phyloP scores from a whole-genome alignment of 2,888 invertebrate genomes.

The Scaeva pyrastri region DNA sequence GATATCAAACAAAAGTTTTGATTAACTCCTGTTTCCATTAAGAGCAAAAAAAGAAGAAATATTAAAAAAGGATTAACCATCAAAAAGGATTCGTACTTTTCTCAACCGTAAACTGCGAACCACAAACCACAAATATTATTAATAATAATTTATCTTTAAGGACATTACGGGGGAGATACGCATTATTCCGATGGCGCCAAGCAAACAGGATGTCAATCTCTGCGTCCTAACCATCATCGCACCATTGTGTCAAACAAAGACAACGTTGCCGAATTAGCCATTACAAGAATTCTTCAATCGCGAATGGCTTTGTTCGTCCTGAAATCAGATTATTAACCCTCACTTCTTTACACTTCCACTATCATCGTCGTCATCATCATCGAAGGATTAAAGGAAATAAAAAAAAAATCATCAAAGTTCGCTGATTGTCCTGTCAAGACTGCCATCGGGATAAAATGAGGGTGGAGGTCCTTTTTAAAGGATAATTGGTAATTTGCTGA shows the following conservation, averaged over 20 bases:
- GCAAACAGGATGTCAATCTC: constrained; percentile 73
- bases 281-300: constrained; percentile 69
- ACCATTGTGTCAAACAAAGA: constrained; percentile 48
- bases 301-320: constrained; percentile 65
- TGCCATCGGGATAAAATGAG: background rate
- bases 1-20: constrained; percentile 53
- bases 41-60: constrained; percentile 15
- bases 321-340: constrained; percentile 73
- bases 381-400: constrained; percentile 52
- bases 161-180: constrained; percentile 27
- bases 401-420: constrained; percentile 68
- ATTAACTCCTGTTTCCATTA: constrained; percentile 66
- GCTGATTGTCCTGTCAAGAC: constrained; percentile 42
- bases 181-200: constrained; percentile 64
- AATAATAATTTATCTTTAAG: constrained; percentile 73
- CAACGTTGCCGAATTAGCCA: constrained; percentile 68
- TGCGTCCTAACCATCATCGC: constrained; percentile 36
- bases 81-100: constrained; percentile 58
- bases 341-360: constrained; percentile 58
- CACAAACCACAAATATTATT: constrained; percentile 57
- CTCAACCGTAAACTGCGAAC: constrained; percentile 24
- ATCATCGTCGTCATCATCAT: constrained; percentile 7
- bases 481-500: constrained; percentile 75
- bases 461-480: constrained; percentile 46
- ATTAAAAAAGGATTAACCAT: constrained; percentile 55